Conservation (phyloP, 2,888 invertebrate species). For the Hydraecia micacea region DNA sequence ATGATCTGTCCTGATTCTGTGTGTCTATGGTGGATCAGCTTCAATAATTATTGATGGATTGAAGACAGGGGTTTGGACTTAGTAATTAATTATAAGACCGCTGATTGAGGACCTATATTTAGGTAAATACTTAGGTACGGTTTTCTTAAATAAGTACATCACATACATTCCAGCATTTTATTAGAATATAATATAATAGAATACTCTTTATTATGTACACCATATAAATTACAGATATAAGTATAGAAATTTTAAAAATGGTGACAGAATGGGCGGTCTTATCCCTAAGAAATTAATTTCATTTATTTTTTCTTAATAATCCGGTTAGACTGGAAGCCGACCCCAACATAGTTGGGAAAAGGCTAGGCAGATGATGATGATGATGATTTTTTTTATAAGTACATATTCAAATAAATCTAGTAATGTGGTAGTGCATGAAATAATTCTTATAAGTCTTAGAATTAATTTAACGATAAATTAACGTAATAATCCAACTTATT, state of each 20-base stretch:
- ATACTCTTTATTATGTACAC: neutral
- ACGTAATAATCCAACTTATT: constrained; percentile 20
- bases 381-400: too few species aligned
- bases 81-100: neutral
- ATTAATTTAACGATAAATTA: neutral
- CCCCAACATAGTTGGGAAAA: too few species aligned
- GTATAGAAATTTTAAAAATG: neutral
- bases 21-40: neutral
- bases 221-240: neutral
- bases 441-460: neutral
- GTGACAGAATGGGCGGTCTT: neutral
- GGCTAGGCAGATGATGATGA: too few species aligned
- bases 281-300: neutral
- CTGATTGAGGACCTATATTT: neutral
- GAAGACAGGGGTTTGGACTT: too few species aligned
- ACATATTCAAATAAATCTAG: neutral
- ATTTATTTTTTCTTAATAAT: neutral
- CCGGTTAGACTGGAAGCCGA: too few species aligned
- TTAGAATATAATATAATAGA: neutral
- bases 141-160: neutral
- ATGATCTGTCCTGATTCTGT: constrained; percentile 4
- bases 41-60: neutral
- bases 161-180: neutral
- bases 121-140: too few species aligned
- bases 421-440: neutral